Evolutionary conservation across 2,888 invertebrate species (phyloP), one percentile per base, ranked within the genome.

Genomic region (Galeopsomyia nigrocyanea): DNA sequence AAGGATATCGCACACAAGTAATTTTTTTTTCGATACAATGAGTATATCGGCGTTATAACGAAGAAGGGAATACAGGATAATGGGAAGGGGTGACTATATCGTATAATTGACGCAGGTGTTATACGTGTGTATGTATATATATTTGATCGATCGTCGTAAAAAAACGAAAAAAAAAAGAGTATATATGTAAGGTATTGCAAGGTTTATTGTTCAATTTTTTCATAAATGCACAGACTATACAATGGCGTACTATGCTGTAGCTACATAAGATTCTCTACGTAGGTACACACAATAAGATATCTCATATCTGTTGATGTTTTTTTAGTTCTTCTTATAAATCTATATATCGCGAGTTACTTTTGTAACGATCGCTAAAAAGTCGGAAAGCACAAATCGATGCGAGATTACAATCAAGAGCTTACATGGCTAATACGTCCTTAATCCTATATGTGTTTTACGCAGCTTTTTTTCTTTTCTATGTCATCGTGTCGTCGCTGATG

Each of bases 221-320:
- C 22, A 53, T 39, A 61, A 65, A 73, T 60, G 63, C 71, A 70
- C 49, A 72, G 68, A 63, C 58, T 75, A n/a, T n/a, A 64, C 16
- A 19, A 55, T 64, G 47, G 47, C 26, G 26, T 26, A 5, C 63
- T 64, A 63, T 63, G 39, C 39, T 13, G 58, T 55, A 68, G 57
- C 67, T 68, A 72, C 55, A 68, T 58, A 39, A 39, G 2, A 3
- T 39, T 39, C 39, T 39, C 39, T 39, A 39, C 39, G 39, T 39
- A 39, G 39, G 39, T 39, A 10, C 39, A 31, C 7, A 10, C 26
- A 26, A 26, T 26, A 3, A 26, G 26, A 26, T 26, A 26, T 26
- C 26, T 26, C 26, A 5, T 26, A 39, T 39, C 10, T 39, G 22
- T 22, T 13, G 19, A 13, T 19, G 21, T 60, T 51, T 39, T 21